phyloP scores from a whole-genome alignment of 1,140 invertebrate species.

The Mycetomoellerius zeteki region DNA sequence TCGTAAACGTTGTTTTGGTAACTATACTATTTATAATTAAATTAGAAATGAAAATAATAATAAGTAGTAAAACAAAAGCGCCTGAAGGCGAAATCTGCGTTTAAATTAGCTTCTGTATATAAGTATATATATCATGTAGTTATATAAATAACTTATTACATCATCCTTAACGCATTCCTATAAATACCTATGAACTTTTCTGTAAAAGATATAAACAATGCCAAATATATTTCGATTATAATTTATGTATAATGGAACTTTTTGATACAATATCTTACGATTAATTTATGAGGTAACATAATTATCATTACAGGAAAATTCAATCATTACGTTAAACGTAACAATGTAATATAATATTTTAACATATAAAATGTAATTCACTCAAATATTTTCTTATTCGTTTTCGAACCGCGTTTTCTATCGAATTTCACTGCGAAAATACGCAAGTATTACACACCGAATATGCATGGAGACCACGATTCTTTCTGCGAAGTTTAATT shows the following conservation, averaged over 20 bases:
- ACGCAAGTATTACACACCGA: not conserved
- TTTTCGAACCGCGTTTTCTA: not conserved
- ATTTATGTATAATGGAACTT: slow-evolving; percentile 6
- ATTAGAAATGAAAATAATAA: not conserved
- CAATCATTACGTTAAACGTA: slow-evolving; percentile 4
- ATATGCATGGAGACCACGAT: slow-evolving; percentile 10
- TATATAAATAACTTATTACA: slow-evolving; percentile 35
- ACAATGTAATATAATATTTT: slow-evolving; percentile 23
- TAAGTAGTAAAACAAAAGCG: not conserved
- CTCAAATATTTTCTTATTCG: not conserved
- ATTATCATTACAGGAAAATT: slow-evolving; percentile 27
- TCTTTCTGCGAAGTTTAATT: slow-evolving; percentile 30
- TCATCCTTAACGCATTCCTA: not conserved
- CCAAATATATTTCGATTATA: slow-evolving; percentile 10
- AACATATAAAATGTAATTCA: not conserved
- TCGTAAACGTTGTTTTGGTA: not conserved
- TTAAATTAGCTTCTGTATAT: not conserved
- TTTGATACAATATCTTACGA: not conserved
- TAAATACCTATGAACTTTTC: not conserved
- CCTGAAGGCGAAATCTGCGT: slow-evolving; percentile 17
- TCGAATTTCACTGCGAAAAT: slow-evolving; percentile 2
- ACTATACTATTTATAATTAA: not conserved
- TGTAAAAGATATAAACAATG: not conserved
- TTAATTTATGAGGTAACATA: slow-evolving; percentile 32
- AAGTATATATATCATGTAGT: not conserved